Evolutionary conservation across 2,113 vertebrate genomes (phyloP), one percentile per base, ranked within the genome.

Genomic region (Chionodraco myersi): DNA sequence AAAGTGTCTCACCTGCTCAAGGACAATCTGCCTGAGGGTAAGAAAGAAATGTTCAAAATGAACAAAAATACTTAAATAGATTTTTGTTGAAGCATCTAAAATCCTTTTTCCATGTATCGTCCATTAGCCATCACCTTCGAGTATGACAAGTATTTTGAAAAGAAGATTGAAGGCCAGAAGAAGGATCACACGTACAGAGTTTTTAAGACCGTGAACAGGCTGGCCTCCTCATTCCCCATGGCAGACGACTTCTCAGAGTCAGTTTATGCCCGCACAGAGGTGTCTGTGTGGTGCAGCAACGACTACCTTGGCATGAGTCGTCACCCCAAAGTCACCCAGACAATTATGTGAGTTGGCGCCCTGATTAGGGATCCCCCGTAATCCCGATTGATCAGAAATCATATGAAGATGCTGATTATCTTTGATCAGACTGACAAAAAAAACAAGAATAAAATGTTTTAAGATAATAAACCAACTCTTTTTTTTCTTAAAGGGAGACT

Each of bases 261-360:
- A 3, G 90, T 96, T 41, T 84, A 90, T 59, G 89, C 85, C 72
- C 97, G 93, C 79, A 95, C 95, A 45, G 94, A 96, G 13, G 97
- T 98, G 80, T 98, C 97, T 0, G 97, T 99, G 6, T 99, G 97
- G 97, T 98, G 97, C 93, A 98, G 97, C 93, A 99, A 99, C 0
- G 97, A 98, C 79, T 99, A 98, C 86, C 95, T 99, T 5, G 97
- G 96, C 41, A 99, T 98, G 97, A 98, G 97, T 82, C 95, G 96
- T 1, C 97, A 99, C 80, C 96, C 96, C 1, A 93, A 93, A 6
- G 96, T 99, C 79, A 95, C 94, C 26, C 94, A 94, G 65, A 90
- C 96, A 0, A 96, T 97, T 14, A 93, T 95, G 97, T 99, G 87
- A 96, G 97, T 86, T 14, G 49, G 15, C 30, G 5, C 3, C 7